Evolutionary conservation across 2,888 invertebrate species (phyloP).

Genomic region (Agonopterix arenella): DNA sequence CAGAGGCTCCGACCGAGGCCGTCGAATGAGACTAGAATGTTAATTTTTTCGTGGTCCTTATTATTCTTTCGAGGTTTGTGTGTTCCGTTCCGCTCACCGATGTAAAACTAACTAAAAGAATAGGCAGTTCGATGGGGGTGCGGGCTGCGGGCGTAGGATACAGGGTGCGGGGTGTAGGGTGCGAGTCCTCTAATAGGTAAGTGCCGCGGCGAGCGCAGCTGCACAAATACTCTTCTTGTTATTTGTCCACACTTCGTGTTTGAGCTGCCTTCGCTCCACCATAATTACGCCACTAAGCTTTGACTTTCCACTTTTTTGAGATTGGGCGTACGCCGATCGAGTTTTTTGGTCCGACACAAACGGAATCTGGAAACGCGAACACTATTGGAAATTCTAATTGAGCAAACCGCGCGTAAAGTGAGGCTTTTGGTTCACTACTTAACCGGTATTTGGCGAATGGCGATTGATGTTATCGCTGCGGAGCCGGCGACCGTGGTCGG

Average conservation of each 20-base stretch:
- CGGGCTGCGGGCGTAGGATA: conserved; percentile 12
- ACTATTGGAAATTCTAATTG: conserved; percentile 46
- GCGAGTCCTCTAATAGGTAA: conserved; percentile 20
- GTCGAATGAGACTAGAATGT: conserved; percentile 50
- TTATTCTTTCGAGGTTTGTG: conserved; percentile 41
- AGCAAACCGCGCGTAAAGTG: conserved; percentile 24
- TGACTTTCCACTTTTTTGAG: conserved; percentile 45
- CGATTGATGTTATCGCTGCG: conserved; percentile 39
- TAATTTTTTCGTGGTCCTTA: conserved; percentile 44
- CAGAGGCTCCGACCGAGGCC: conserved; percentile 38
- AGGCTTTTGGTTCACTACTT: conserved; percentile 14
- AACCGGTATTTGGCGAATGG: conserved; percentile 15
- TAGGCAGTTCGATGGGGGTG: conserved; percentile 14
- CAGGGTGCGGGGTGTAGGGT: conserved; percentile 11
- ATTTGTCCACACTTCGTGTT: conserved; percentile 58
- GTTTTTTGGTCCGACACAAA: conserved; percentile 39
- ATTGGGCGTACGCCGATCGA: conserved; percentile 27
- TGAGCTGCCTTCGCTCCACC: conserved; percentile 43
- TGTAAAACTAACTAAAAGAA: conserved; percentile 28
- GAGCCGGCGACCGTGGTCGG: conserved; percentile 19
- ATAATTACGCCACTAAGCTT: conserved; percentile 59
- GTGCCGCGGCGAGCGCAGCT: conserved; percentile 39
- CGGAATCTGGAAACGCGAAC: conserved; percentile 37
- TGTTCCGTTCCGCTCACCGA: conserved; percentile 26
- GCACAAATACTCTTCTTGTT: conserved; percentile 60